Conservation (phyloP, 2,888 invertebrate species). For the Dorcus hopei region DNA sequence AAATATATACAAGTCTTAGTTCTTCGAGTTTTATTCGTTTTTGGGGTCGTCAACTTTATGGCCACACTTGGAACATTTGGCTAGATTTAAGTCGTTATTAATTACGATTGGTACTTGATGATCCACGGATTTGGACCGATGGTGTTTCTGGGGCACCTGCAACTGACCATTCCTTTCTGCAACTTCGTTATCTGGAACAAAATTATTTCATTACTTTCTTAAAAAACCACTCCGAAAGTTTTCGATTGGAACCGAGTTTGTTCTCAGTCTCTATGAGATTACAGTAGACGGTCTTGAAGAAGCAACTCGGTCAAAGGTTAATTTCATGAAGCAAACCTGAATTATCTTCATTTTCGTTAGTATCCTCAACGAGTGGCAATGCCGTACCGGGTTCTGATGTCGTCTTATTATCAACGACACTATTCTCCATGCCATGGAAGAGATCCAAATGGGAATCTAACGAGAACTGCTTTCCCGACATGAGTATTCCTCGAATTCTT, state of each 20-base stretch:
- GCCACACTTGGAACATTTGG: conserved; percentile 44
- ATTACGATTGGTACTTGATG: conserved; percentile 41
- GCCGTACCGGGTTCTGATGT: conserved; percentile 29
- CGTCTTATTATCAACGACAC: conserved; percentile 40
- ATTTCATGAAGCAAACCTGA: not conserved
- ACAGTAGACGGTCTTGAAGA: no score
- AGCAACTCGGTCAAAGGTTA: not conserved
- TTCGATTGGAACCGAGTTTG: no score
- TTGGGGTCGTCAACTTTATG: conserved; percentile 27
- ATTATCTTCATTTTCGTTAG: conserved; percentile 35
- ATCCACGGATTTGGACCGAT: conserved; percentile 58
- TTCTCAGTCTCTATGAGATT: no score
- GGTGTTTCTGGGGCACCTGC: conserved; percentile 50
- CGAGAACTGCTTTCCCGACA: conserved; percentile 88
- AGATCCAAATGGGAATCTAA: conserved; percentile 89
- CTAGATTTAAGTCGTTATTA: conserved; percentile 8
- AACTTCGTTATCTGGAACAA: conserved; percentile 3
- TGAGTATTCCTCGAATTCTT: conserved; percentile 81
- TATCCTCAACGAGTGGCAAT: conserved; percentile 42
- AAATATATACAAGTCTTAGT: no score
- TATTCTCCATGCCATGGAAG: conserved; percentile 66
- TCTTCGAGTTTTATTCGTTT: not conserved
- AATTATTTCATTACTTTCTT: not conserved
- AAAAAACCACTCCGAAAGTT: not conserved
- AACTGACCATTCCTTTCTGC: not conserved